Evolutionary conservation across 2,888 invertebrate genomes (phyloP), one percentile per base, ranked within the genome.

Genomic region (Drosophila aldrichi): DNA sequence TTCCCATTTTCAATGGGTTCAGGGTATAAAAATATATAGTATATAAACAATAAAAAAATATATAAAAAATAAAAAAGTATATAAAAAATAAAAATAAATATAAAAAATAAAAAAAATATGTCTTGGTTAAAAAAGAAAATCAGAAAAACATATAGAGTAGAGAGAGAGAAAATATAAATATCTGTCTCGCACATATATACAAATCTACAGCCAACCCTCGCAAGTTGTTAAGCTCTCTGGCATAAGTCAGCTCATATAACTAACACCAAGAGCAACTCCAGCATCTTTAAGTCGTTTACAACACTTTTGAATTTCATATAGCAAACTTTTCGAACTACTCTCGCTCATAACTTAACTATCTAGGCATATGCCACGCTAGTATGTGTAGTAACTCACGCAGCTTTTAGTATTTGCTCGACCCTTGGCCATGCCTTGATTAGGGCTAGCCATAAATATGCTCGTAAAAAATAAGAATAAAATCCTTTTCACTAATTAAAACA

Each of bases 401-500:
- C 32, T 40, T 46, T 55, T 18, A 56, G 56, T 48, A 48, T n/a
- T 3, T 9, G 18, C 40, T 10, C 2, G 34, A 4, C 3, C 52
- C 52, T 16, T 14, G 10, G 38, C n/a, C 16, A 8, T 12, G 22
- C 43, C 43, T 63, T 63, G 63, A 49, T 63, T 63, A 48, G 46
- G 49, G 22, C 41, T 40, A 49, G 16, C 25, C 46, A 48, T 58
- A 57, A 57, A 49, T 34, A 36, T 1, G 25, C 16, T 36, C 54
- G 43, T 69, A 38, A 70, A 70, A 43, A n/a, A 40, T 52, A 18
- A 61, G 58, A 66, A 22, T 18, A 44, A 14, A 49, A 43, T 32
- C 36, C 16, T 22, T 68, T 74, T 61, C 9, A 34, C 73, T 76
- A 78, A 78, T 69, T 64, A 18, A 38, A 34, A 25, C 55, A 22